Evolutionary conservation across 1,140 invertebrate species (phyloP).

Genomic region (Bombus pyrosoma): DNA sequence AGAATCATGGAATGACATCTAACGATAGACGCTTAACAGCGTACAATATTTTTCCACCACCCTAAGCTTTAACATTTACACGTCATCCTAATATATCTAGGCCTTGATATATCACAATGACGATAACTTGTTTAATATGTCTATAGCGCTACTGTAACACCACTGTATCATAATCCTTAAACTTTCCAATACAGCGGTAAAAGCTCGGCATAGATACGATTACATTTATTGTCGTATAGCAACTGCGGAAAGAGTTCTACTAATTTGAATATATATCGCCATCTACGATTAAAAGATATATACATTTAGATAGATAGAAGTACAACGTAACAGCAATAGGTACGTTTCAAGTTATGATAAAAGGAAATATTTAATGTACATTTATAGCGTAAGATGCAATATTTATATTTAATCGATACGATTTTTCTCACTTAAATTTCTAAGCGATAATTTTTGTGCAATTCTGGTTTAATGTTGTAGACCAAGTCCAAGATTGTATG

Average conservation of each 20-base stretch:
- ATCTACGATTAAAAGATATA: constrained; percentile 69
- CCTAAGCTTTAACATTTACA: constrained; percentile 66
- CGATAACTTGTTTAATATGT: constrained; percentile 40
- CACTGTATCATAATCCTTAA: constrained; percentile 73
- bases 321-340: constrained; percentile 66
- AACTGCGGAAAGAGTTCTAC: constrained; percentile 62
- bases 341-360: constrained; percentile 68
- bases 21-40: constrained; percentile 69
- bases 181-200: constrained; percentile 60
- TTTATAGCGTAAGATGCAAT: constrained; percentile 70
- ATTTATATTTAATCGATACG: constrained; percentile 61
- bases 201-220: constrained; percentile 58
- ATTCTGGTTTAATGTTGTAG: constrained; percentile 94
- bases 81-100: constrained; percentile 70
- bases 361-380: constrained; percentile 75
- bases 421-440: constrained; percentile 71
- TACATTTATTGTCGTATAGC: constrained; percentile 74
- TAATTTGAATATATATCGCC: constrained; percentile 70
- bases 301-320: constrained; percentile 59
- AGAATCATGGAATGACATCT: constrained; percentile 80
- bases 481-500: constrained; percentile 91
- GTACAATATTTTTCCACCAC: constrained; percentile 75
- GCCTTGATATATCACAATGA: constrained; percentile 69
- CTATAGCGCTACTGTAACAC: constrained; percentile 57
- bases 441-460: constrained; percentile 91